Evolutionary conservation across 53 echinoderm and acorn worm genomes (phyloP), one percentile per base, ranked within the genome.

Genomic region (Henricia sp.): DNA sequence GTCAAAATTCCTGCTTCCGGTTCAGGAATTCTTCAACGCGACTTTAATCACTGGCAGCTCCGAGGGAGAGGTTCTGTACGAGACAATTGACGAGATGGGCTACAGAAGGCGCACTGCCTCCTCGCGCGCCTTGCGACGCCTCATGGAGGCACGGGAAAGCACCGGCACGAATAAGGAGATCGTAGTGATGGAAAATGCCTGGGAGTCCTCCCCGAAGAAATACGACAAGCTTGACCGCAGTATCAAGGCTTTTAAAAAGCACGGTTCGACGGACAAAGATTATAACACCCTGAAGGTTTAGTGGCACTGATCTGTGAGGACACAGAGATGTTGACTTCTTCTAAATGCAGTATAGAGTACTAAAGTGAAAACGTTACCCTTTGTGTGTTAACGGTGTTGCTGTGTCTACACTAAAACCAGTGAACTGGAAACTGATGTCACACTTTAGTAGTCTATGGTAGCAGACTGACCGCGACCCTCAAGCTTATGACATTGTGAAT

Each of bases 61-160:
- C 2, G 50, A 80, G 2, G 80, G 39, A 2, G 80, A 64, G 21
- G 77, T 43, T 2, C 35, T 80, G 44, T 80, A 80, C 50, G 80
- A 80, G 80, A 80, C 80, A 19, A 80, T 80, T 32, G 80, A 80
- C 14, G 80, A 80, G 80, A 80, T 80, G 80, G 80, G 80, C 2
- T 80, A 80, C 80, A 8, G 80, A 28, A 12, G 80, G 60, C 80
- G 80, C 50, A 80, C 80, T 12, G 80, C 80, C 8, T 80, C 80
- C 19, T 80, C 80, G 1, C 63, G 64, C 10, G 34, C 46, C 50
- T 63, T 80, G 19, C 80, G 80, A 0, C 35, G 13, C 48, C 80
- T 80, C 35, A 80, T 80, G 80, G 80, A 41, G 3, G 80, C 80
- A 0, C 62, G 80, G 17, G 80, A 80, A 13, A 42, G 43, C 14